A percentile compares a stretch with the other conserved stretches of the same genome.
These are phyloP conservation scores for Melinopterus prodromus DNA, from an alignment of 2,888 invertebrate species.

Conservation along the genomic window DNA sequence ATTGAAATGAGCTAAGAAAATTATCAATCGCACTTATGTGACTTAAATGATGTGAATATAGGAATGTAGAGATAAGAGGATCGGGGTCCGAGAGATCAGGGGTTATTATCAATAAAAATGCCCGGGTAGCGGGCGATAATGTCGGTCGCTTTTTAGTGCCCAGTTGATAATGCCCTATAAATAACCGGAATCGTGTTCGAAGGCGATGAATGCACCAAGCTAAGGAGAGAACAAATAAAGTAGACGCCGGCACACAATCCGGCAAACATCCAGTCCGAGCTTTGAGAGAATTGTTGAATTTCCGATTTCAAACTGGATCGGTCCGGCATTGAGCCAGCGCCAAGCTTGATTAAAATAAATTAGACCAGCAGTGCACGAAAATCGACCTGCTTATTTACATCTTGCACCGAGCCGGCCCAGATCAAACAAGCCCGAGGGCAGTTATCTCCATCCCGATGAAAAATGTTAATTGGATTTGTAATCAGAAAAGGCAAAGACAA, in stretches of 20 bases:
- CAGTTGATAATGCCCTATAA: neutral
- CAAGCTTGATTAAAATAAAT: neutral
- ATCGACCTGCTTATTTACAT: neutral
- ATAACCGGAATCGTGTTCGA: neutral
- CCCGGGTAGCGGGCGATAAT: neutral
- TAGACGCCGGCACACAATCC: slow-evolving; percentile 4
- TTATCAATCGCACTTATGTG: neutral
- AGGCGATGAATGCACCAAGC: neutral
- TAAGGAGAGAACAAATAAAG: neutral
- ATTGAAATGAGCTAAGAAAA: no score
- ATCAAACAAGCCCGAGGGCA: neutral
- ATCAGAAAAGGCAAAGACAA: neutral
- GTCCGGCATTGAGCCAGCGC: neutral
- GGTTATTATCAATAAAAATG: neutral
- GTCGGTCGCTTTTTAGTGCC: slow-evolving; percentile 4
- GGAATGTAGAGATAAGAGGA: neutral
- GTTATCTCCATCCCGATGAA: neutral
- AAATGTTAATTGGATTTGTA: neutral
- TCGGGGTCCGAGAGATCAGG: neutral
- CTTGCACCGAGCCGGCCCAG: neutral
- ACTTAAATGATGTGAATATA: neutral
- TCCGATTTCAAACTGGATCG: neutral
- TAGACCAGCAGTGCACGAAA: neutral
- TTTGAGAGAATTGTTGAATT: neutral
- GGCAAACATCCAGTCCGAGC: neutral